phyloP scores from a whole-genome alignment of 2,113 vertebrate genomes.

The Axis porcinus region DNA sequence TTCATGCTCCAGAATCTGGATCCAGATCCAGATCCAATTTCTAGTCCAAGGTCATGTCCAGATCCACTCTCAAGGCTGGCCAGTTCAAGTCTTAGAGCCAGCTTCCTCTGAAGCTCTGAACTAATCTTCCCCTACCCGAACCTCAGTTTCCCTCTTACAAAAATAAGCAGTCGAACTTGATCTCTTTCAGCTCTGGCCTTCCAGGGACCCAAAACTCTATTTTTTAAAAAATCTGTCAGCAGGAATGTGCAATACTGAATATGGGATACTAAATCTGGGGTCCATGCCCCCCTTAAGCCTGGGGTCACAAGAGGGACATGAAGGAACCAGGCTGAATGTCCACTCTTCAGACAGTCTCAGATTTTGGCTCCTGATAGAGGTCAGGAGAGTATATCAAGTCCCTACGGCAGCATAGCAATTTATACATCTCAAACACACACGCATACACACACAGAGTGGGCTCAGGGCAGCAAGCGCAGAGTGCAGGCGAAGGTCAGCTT shows the following conservation, averaged over 20 bases:
- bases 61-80: neutral
- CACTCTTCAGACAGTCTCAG: neutral
- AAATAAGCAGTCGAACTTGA: neutral
- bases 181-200: neutral
- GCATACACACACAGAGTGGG: neutral
- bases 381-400: neutral
- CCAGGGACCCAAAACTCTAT: neutral
- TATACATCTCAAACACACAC: neutral
- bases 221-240: neutral
- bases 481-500: neutral
- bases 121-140: neutral
- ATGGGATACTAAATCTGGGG: neutral
- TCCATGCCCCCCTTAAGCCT: neutral
- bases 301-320: neutral
- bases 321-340: neutral
- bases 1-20: neutral
- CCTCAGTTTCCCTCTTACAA: conserved; percentile 14
- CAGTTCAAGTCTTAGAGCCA: neutral
- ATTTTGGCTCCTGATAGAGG: neutral
- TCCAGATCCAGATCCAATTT: neutral
- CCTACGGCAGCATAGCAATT: neutral
- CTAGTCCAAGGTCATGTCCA: conserved; percentile 21
- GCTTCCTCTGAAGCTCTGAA: neutral
- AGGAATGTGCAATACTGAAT: neutral
- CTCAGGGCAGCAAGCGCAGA: neutral